These are phyloP conservation scores for Turdus rufiventris DNA, from an alignment of 2,113 vertebrate species.

Conservation along the genomic window DNA sequence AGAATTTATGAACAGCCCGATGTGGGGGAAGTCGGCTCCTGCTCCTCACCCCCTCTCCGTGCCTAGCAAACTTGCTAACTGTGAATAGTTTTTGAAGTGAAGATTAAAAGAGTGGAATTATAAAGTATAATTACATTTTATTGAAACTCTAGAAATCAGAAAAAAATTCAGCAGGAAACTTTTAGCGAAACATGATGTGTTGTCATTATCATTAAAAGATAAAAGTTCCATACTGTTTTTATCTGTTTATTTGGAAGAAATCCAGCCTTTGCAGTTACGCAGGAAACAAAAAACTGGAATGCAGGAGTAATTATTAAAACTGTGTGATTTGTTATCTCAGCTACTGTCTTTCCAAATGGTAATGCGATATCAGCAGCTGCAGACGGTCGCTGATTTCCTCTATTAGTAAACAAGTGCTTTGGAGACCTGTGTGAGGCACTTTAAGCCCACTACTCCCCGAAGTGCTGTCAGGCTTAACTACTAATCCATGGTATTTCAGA, in stretches of 20 bases:
- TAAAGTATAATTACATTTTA: constrained; percentile 85
- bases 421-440: constrained; percentile 86
- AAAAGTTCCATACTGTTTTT: constrained; percentile 87
- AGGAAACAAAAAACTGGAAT: constrained; percentile 80
- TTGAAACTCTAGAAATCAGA: constrained; percentile 78
- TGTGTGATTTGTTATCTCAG: constrained; percentile 85
- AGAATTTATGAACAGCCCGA: constrained; percentile 57
- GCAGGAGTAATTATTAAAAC: constrained; percentile 87
- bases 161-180: constrained; percentile 81
- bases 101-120: constrained; percentile 82
- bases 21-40: constrained; percentile 9
- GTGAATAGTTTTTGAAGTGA: constrained; percentile 77
- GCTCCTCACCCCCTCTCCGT: constrained; percentile 43
- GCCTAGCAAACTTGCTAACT: constrained; percentile 70
- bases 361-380: constrained; percentile 87
- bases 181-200: constrained; percentile 81
- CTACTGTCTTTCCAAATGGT: constrained; percentile 86
- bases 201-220: constrained; percentile 86
- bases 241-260: constrained; percentile 85
- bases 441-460: constrained; percentile 86
- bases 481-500: constrained; percentile 89
- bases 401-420: constrained; percentile 90
- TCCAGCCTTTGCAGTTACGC: constrained; percentile 81
- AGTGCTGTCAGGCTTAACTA: constrained; percentile 89
- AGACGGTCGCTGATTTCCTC: constrained; percentile 79